A percentile compares a stretch with the other conserved stretches of the same genome.
These are phyloP conservation scores for Microcebus lehilahytsara DNA, from an alignment of 2,113 vertebrate species.

Conservation along the genomic window DNA sequence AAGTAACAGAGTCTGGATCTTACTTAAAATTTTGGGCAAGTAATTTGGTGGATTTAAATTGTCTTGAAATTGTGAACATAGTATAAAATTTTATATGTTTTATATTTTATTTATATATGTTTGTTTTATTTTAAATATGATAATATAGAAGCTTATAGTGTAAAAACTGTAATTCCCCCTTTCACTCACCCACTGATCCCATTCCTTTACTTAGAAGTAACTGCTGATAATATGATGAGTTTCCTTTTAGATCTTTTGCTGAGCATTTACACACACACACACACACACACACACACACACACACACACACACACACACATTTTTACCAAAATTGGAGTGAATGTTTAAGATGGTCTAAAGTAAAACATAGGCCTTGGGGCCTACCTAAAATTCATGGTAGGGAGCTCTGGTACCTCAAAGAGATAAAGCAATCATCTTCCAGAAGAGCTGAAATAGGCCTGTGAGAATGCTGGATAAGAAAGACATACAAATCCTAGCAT, in stretches of 20 bases:
- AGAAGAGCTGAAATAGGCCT: not conserved
- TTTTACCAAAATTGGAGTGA: not conserved
- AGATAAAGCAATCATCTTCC: not conserved
- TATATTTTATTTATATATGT: not conserved
- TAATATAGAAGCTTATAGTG: not conserved
- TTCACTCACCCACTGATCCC: not conserved
- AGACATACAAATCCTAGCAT: not conserved
- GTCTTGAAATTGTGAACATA: not conserved
- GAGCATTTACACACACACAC: not conserved
- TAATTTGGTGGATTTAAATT: not conserved
- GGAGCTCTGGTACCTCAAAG: not conserved
- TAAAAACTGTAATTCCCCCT: not conserved
- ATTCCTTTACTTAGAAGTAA: not conserved
- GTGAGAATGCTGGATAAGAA: not conserved
- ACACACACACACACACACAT: not conserved
- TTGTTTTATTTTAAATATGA: constrained; percentile 28
- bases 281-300: not conserved
- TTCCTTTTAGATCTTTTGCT: not conserved
- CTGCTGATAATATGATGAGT: not conserved
- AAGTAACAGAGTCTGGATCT: not conserved
- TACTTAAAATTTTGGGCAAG: not conserved
- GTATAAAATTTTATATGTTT: not conserved
- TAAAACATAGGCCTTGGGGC: not conserved
- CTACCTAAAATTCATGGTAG: not conserved
- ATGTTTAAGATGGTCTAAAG: not conserved